Percentiles rank a stretch among this genome's conserved stretches.
Conservation (phyloP, 2,888 invertebrate genomes). For the Agonopterix heracliana region DNA sequence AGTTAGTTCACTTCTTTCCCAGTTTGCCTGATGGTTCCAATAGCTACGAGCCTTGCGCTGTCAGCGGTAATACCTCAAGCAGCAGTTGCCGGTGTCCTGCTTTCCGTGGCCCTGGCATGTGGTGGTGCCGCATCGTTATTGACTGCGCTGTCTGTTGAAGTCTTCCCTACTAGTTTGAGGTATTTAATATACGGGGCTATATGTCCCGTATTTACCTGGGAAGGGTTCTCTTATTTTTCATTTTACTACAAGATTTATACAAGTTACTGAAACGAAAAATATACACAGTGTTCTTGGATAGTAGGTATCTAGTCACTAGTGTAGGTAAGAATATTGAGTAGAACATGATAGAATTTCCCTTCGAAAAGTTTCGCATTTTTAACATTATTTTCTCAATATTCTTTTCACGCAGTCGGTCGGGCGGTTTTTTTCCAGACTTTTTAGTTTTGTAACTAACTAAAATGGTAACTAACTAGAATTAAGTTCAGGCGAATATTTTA, state of each 20-base stretch:
- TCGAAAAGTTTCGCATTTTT: too few species aligned
- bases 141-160: conserved; percentile 11
- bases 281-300: background rate
- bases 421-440: too few species aligned
- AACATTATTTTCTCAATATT: too few species aligned
- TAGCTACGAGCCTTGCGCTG: background rate
- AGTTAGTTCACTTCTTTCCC: background rate
- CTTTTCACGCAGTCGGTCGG: too few species aligned
- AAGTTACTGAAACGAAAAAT: too few species aligned
- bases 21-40: background rate
- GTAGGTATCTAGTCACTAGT: background rate
- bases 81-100: background rate
- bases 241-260: background rate
- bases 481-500: too few species aligned
- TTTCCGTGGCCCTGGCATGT: background rate
- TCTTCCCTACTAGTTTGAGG: conserved; percentile 16
- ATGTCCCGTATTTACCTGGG: background rate
- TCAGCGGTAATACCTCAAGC: background rate
- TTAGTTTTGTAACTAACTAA: too few species aligned
- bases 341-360: too few species aligned
- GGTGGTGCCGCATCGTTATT: background rate
- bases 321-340: too few species aligned
- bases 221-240: background rate
- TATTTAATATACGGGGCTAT: background rate
- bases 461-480: too few species aligned